Base-by-base conservation (phyloP, 2,888 invertebrate species). In the Lagria hirta region DNA sequence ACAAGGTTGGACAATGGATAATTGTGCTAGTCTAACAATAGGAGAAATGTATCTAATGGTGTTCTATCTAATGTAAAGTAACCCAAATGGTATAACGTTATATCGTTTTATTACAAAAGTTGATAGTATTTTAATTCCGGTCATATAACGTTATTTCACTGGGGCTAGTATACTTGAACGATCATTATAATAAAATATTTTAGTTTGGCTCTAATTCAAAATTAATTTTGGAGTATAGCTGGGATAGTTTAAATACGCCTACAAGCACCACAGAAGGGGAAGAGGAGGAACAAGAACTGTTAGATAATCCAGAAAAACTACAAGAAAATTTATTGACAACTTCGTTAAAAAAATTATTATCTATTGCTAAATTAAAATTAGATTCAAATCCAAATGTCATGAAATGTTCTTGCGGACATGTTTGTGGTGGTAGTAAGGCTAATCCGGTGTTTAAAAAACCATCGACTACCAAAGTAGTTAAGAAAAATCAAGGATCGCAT, bases 31-130 rank as follows among this genome's bases (percentile, higher is more conserved):
- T 17, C 78, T 94, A 23, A 90, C 91, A 3, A 78, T 96, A 16
- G 94, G 94, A 0, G 94, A 96, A 72, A 72, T 95, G 40, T 94
- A 92, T 72, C 76, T 95, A 30, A 90, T 94, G 83, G 86, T 89
- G 62, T 74, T 15, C 5, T 18, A 38, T n/a, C n/a, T n/a, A n/a
- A n/a, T n/a, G n/a, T n/a, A n/a, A n/a, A n/a, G n/a, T n/a, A n/a
- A n/a, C n/a, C n/a, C n/a, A n/a, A n/a, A n/a, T n/a, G n/a, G n/a
- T n/a, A n/a, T n/a, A n/a, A n/a, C n/a, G n/a, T n/a, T n/a, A n/a
- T n/a, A n/a, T n/a, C n/a, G n/a, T n/a, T n/a, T n/a, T n/a, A n/a
- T 37, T 29, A 3, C 14, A n/a, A n/a, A n/a, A n/a, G n/a, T n/a
- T n/a, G n/a, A n/a, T n/a, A n/a, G n/a, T n/a, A n/a, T n/a, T n/a